phyloP scores from a whole-genome alignment of 2,888 invertebrate genomes.

The Elysia crispata region DNA sequence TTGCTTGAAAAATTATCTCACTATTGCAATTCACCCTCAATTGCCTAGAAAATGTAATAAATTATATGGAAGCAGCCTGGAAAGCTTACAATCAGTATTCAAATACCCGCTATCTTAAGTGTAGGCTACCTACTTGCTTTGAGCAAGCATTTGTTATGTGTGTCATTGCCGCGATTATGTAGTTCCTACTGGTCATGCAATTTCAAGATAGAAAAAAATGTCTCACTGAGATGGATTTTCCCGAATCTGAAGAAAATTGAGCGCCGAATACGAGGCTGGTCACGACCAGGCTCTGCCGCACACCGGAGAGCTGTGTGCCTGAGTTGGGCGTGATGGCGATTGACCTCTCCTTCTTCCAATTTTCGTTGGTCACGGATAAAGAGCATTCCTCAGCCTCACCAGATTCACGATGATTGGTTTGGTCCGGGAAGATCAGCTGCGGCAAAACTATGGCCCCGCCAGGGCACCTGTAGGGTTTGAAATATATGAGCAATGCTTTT shows the following conservation, averaged over 20 bases:
- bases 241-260: conserved; percentile 33
- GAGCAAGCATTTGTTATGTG: no score
- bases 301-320: conserved; percentile 54
- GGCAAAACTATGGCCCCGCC: conserved; percentile 31
- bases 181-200: no score
- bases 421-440: conserved; percentile 54
- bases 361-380: conserved; percentile 46
- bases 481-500: no score
- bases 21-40: no score
- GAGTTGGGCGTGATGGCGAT: conserved; percentile 55
- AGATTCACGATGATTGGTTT: background rate
- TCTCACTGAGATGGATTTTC: conserved; percentile 47
- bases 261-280: conserved; percentile 46
- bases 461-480: conserved; percentile 21
- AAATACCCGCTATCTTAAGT: no score
- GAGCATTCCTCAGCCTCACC: conserved; percentile 49
- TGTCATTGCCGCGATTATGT: background rate
- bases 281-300: conserved; percentile 40
- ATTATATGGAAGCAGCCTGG: no score
- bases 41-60: no score
- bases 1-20: no score
- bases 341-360: conserved; percentile 48
- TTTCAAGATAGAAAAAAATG: background rate
- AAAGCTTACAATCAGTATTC: no score
- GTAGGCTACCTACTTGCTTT: no score